Evolutionary conservation across 2,113 vertebrate genomes (phyloP).

Genomic region (Seriola rivoliana): DNA sequence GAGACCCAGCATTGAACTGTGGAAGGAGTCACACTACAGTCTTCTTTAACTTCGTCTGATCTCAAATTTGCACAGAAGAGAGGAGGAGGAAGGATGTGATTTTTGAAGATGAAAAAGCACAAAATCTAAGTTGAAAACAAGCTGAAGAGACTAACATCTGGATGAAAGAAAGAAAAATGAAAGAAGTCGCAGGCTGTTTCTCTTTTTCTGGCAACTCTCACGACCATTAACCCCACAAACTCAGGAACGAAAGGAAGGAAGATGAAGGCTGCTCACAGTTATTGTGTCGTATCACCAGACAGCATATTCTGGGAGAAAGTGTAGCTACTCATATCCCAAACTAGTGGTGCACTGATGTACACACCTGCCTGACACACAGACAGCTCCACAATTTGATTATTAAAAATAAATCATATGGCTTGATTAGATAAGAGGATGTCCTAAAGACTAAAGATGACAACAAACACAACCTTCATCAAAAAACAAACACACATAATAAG

Average conservation of each 20-base stretch:
- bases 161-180: conserved; percentile 27
- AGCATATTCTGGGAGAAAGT: conserved; percentile 8
- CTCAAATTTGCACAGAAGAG: conserved; percentile 62
- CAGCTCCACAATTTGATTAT: conserved; percentile 12
- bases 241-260: conserved; percentile 61
- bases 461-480: background rate
- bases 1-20: conserved; percentile 40
- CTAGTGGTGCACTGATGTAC: conserved; percentile 35
- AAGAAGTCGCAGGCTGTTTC: conserved; percentile 28
- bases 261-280: conserved; percentile 6
- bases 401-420: background rate
- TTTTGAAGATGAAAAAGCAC: conserved; percentile 67
- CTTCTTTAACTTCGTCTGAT: conserved; percentile 41
- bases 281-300: conserved; percentile 26
- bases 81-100: conserved; percentile 15
- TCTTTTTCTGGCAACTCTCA: conserved; percentile 38
- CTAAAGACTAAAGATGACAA: background rate
- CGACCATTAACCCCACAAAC: conserved; percentile 49
- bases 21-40: conserved; percentile 20
- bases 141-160: conserved; percentile 30
- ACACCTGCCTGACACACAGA: conserved; percentile 6
- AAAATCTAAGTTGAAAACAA: conserved; percentile 55
- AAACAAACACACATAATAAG: background rate
- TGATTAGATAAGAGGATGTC: background rate
- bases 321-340: conserved; percentile 31